phyloP scores from a whole-genome alignment of 2,888 invertebrate genomes.

The Anthoptus insignis region DNA sequence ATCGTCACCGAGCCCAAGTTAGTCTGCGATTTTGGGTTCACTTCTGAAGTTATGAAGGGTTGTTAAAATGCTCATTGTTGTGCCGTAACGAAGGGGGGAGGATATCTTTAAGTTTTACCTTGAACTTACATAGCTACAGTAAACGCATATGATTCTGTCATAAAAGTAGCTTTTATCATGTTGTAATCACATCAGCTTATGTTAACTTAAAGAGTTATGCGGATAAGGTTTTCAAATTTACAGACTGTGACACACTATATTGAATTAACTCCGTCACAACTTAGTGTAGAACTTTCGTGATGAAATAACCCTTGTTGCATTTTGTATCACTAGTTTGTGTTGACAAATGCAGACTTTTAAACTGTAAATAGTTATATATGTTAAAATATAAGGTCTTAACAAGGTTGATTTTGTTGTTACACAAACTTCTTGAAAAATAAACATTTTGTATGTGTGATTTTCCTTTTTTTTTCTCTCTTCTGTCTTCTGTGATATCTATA shows the following conservation, averaged over 20 bases:
- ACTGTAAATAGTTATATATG: constrained; percentile 86
- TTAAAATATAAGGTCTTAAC: constrained; percentile 84
- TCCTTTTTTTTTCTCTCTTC: constrained; percentile 42
- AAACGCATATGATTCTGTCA: constrained; percentile 73
- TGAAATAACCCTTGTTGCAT: constrained; percentile 84
- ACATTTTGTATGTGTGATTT: constrained; percentile 86
- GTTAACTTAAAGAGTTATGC: constrained; percentile 72
- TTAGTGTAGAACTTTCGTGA: constrained; percentile 80
- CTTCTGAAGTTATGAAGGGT: constrained; percentile 53
- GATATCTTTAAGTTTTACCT: constrained; percentile 74
- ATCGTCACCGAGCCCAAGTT: constrained; percentile 56
- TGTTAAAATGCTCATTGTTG: constrained; percentile 57
- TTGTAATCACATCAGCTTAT: constrained; percentile 81
- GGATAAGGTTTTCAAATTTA: constrained; percentile 65
- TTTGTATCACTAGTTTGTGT: constrained; percentile 84
- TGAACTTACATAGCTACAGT: constrained; percentile 74
- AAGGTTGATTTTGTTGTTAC: constrained; percentile 87
- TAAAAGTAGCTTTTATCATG: constrained; percentile 81
- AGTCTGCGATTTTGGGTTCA: constrained; percentile 52
- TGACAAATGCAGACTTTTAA: constrained; percentile 82
- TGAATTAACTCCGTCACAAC: constrained; percentile 84
- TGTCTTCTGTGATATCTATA: background rate
- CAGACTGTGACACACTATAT: constrained; percentile 73
- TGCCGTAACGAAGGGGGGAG: constrained; percentile 72
- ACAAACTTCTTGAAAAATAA: constrained; percentile 86